Base-by-base conservation (phyloP, 1,140 invertebrate genomes). In the Camponotus floridanus region DNA sequence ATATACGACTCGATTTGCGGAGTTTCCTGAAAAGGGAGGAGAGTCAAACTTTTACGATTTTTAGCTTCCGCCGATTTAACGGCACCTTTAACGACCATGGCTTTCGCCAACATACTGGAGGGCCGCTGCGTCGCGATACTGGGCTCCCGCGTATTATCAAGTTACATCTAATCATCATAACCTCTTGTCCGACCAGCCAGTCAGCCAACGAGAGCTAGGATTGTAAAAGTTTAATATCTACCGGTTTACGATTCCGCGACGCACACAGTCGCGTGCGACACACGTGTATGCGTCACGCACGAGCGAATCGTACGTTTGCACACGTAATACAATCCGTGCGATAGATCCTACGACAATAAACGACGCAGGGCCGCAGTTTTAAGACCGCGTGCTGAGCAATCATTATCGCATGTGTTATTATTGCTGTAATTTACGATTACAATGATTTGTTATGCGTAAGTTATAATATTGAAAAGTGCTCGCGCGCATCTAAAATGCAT, bases 151-250 rank as follows among this genome's bases (percentile, higher is more conserved):
- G 92, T 93, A 94, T 94, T 94, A 95, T 94, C 94, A 90, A 93
- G 94, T 94, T 95, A 95, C 94, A 95, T 95, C 94, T 95, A 95
- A 95, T 95, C 94, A 95, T 95, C 94, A 91, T 95, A 94, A 94
- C 93, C 92, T 94, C 92, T 92, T 93, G 92, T 93, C 90, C 92
- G 90, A 91, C 88, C 89, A 89, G 61, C 85, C 87, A 89, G 64
- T 78, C 86, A 85, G 62, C 81, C 88, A 86, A 90, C 88, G 87
- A 91, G 87, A 91, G 90, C 91, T 85, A 76, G 86, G 90, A 94
- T 93, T 94, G 93, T 94, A 94, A 95, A 95, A 95, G 91, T 95
- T 94, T 95, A 94, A 94, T 95, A 94, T 94, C 94, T 88, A 91
- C 83, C 87, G 90, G 91, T 95, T 95, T 95, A 95, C 93, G 94